A percentile compares a stretch with the other conserved stretches of the same genome.
These are phyloP conservation scores for Sporophila hypoxantha DNA, from an alignment of 2,113 vertebrate species.

Conservation along the genomic window DNA sequence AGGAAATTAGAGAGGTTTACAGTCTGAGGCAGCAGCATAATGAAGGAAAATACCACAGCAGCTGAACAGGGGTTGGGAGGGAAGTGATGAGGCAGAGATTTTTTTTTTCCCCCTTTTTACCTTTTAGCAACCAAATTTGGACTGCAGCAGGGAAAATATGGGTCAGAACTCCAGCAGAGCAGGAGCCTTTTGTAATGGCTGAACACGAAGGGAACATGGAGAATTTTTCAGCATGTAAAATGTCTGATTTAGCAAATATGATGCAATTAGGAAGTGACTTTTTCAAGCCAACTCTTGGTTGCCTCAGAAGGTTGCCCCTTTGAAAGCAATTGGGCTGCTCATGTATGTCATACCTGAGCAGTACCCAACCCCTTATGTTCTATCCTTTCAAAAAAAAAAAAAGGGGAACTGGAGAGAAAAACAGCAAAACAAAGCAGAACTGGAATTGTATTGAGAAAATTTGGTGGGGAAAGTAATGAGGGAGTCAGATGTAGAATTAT, in stretches of 20 bases:
- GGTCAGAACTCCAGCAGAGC: constrained; percentile 56
- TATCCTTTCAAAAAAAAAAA: background rate
- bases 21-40: constrained; percentile 69
- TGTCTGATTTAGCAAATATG: constrained; percentile 37
- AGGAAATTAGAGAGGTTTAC: constrained; percentile 86
- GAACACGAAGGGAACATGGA: background rate
- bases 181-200: constrained; percentile 21
- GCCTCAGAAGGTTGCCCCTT: background rate
- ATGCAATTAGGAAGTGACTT: constrained; percentile 35
- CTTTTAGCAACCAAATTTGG: constrained; percentile 42
- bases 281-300: background rate
- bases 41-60: constrained; percentile 74
- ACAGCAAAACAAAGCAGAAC: background rate
- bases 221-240: background rate
- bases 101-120: background rate
- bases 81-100: background rate
- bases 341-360: background rate
- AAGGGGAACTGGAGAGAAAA: background rate
- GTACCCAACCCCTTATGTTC: background rate
- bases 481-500: background rate
- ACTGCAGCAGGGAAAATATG: constrained; percentile 43
- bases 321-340: background rate
- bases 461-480: background rate
- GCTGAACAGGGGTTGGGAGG: constrained; percentile 44
- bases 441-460: background rate